These are phyloP conservation scores for Drosophila miranda DNA, from an alignment of 1,140 invertebrate genomes.

Conservation along the genomic window DNA sequence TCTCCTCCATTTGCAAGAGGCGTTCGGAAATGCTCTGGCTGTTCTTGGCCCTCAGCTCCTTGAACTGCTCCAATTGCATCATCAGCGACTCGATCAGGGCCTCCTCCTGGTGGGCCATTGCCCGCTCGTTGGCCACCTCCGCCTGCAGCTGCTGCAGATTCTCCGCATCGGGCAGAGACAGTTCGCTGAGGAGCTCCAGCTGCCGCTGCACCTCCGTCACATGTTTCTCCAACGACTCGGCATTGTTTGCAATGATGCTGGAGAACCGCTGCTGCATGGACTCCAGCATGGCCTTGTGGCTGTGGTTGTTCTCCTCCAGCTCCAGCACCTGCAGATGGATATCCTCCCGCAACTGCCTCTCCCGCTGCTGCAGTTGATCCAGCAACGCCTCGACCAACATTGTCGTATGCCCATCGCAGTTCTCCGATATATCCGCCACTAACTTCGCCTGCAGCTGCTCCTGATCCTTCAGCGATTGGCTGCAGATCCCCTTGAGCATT, in stretches of 20 bases:
- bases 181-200: slow-evolving; percentile 37
- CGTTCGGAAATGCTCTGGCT: slow-evolving; percentile 37
- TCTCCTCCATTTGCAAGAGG: slow-evolving; percentile 44
- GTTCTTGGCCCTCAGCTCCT: slow-evolving; percentile 51
- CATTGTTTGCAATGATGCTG: slow-evolving; percentile 44
- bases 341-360: slow-evolving; percentile 41
- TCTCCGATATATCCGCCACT: slow-evolving; percentile 17
- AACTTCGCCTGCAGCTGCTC: slow-evolving; percentile 31
- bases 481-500: slow-evolving; percentile 45
- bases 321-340: slow-evolving; percentile 52
- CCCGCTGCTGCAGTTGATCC: slow-evolving; percentile 53
- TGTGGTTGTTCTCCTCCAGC: slow-evolving; percentile 52
- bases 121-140: slow-evolving; percentile 54
- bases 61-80: slow-evolving; percentile 56
- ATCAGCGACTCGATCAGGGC: slow-evolving; percentile 50
- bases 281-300: slow-evolving; percentile 56
- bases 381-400: slow-evolving; percentile 45
- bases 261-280: slow-evolving; percentile 53
- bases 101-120: slow-evolving; percentile 49
- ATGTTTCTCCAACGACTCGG: slow-evolving; percentile 39
- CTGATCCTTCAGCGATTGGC: slow-evolving; percentile 21
- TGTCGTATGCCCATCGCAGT: slow-evolving; percentile 41
- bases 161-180: slow-evolving; percentile 40
- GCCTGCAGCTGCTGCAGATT: slow-evolving; percentile 54
- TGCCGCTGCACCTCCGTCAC: slow-evolving; percentile 42